These are phyloP conservation scores for Choristoneura fumiferana DNA, from an alignment of 1,140 invertebrate species.

Conservation along the genomic window DNA sequence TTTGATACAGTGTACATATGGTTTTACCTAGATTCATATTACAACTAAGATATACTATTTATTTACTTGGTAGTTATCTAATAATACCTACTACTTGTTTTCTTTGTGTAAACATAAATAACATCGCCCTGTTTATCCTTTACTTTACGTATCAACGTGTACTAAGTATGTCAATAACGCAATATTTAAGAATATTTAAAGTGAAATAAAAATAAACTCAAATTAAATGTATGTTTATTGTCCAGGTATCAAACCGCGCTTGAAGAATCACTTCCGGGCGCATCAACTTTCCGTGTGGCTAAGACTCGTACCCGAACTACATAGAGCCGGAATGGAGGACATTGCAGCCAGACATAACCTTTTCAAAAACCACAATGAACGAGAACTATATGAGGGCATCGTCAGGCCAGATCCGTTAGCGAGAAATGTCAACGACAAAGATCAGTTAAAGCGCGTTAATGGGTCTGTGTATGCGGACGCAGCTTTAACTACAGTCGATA, in stretches of 20 bases:
- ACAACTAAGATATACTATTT: neutral
- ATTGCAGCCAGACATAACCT: conserved; percentile 90
- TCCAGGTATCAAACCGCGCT: conserved; percentile 90
- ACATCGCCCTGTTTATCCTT: too few relatives aligned
- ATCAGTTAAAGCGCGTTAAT: conserved; percentile 54
- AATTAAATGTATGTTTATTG: conserved; percentile 27
- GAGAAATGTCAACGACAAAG: conserved; percentile 49
- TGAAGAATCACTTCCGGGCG: conserved; percentile 96
- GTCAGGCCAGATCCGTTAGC: conserved; percentile 88
- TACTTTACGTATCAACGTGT: too few relatives aligned
- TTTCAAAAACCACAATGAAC: conserved; percentile 89
- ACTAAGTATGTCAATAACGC: too few relatives aligned
- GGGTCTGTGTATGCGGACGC: conserved; percentile 64
- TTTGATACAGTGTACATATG: neutral
- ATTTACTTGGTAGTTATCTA: neutral
- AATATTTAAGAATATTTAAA: too few relatives aligned
- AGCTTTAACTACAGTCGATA: conserved; percentile 69
- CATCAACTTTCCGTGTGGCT: conserved; percentile 97
- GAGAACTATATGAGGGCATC: conserved; percentile 89
- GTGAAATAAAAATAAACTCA: too few relatives aligned
- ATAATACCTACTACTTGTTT: too few relatives aligned
- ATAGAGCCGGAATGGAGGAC: conserved; percentile 92
- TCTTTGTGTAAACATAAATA: too few relatives aligned
- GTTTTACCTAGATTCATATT: neutral
- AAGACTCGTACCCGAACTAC: conserved; percentile 94